Conservation (phyloP, 2,888 invertebrate genomes). For the Plebejus anna region DNA sequence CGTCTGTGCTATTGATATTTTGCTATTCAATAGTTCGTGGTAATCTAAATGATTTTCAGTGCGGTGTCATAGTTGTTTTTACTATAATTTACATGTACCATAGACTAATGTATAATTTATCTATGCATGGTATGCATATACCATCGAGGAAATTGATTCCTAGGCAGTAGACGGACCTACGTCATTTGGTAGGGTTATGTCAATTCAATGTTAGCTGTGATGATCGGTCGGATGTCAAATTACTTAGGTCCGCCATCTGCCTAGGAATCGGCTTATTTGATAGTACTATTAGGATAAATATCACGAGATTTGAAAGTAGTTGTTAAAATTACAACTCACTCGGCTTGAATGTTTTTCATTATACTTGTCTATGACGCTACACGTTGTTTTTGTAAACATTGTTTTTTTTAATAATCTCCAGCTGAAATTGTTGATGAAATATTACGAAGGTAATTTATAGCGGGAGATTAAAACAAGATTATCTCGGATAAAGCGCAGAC, state of each 20-base stretch:
- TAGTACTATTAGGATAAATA: too few species aligned
- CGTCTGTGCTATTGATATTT: not conserved
- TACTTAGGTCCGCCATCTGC: too few species aligned
- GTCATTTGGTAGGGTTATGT: too few species aligned
- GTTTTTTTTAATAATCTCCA: slow-evolving; percentile 35
- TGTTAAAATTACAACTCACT: not conserved
- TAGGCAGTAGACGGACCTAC: too few species aligned
- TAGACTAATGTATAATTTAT: too few species aligned
- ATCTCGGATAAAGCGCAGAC: slow-evolving; percentile 31
- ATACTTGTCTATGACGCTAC: slow-evolving; percentile 31
- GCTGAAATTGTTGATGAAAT: slow-evolving; percentile 30
- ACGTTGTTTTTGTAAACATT: slow-evolving; percentile 33
- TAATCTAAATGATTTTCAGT: not conserved
- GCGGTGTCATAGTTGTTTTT: not conserved
- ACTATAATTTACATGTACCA: too few species aligned
- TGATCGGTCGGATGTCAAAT: too few species aligned
- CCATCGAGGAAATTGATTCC: too few species aligned
- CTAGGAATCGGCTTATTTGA: too few species aligned
- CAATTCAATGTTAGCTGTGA: too few species aligned
- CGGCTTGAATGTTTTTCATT: slow-evolving; percentile 32
- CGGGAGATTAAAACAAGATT: slow-evolving; percentile 32
- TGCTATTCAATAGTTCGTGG: not conserved
- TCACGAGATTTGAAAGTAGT: not conserved
- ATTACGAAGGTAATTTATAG: slow-evolving; percentile 32
- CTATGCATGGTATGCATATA: too few species aligned